Evolutionary conservation across 2,797 vertebrate species (phyloP).

Genomic region (Pangasius macronema): DNA sequence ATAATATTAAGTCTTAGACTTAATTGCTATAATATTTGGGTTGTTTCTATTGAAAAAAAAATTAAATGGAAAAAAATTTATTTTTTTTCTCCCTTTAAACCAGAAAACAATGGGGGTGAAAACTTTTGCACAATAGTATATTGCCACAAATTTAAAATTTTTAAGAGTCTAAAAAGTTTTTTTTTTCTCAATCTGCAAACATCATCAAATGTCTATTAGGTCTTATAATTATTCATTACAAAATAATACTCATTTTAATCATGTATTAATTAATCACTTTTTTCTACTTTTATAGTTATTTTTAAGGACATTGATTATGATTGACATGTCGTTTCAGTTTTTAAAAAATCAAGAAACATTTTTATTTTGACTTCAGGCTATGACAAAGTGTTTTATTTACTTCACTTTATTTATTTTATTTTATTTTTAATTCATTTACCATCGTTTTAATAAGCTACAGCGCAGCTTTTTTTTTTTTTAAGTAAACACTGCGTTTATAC

Average conservation of each 20-base stretch:
- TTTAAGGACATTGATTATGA: neutral
- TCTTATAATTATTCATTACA: neutral
- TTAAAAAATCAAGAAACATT: neutral
- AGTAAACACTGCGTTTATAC: neutral
- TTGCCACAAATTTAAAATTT: neutral
- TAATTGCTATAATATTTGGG: neutral
- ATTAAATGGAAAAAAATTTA: neutral
- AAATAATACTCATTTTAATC: neutral
- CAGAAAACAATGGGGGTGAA: neutral
- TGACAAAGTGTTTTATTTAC: neutral
- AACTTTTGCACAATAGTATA: neutral
- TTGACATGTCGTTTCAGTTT: neutral
- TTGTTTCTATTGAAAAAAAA: neutral
- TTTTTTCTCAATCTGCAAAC: neutral
- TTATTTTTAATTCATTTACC: neutral
- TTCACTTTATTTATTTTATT: neutral
- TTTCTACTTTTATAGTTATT: neutral
- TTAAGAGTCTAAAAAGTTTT: neutral
- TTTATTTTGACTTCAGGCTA: neutral
- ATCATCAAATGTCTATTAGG: neutral
- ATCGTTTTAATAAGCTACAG: neutral
- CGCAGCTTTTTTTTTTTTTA: neutral
- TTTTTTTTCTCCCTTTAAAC: neutral
- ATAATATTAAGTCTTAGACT: neutral
- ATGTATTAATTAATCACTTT: neutral